Evolutionary conservation across 92 coral and sea anemone genomes (phyloP).

Genomic region (Siderastrea siderea): DNA sequence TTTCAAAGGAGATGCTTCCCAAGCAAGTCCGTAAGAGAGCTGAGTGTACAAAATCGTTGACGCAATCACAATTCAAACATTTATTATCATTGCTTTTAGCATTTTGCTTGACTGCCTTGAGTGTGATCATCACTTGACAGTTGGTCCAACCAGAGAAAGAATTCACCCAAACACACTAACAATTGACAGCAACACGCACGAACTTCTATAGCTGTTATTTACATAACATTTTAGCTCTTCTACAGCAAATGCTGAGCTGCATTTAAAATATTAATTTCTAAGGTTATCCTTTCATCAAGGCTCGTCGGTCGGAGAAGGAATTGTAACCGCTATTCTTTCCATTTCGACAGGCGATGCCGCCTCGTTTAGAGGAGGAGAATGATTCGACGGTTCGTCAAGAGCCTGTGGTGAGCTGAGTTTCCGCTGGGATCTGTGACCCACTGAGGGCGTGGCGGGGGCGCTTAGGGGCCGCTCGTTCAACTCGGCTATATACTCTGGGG

Average conservation of each 20-base stretch:
- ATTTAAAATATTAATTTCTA: too few relatives aligned
- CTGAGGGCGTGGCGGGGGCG: slow-evolving; percentile 89
- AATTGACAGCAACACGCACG: not conserved
- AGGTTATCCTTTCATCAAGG: not conserved
- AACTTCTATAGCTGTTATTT: not conserved
- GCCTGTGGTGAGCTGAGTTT: slow-evolving; percentile 41
- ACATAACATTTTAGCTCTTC: not conserved
- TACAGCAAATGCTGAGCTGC: not conserved
- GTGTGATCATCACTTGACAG: not conserved
- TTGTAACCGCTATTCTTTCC: slow-evolving; percentile 79
- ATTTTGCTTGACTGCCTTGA: not conserved
- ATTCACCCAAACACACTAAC: not conserved
- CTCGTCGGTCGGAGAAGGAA: slow-evolving; percentile 78
- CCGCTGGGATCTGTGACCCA: slow-evolving; percentile 35
- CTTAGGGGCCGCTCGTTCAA: slow-evolving; percentile 80
- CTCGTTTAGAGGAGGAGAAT: slow-evolving; percentile 56
- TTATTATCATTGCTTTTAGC: not conserved
- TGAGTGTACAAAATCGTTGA: not conserved
- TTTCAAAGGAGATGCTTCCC: too few relatives aligned
- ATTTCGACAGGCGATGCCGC: slow-evolving; percentile 76
- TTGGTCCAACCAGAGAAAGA: not conserved
- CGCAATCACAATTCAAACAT: not conserved
- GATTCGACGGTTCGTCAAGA: slow-evolving; percentile 29
- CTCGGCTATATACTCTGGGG: slow-evolving; percentile 71
- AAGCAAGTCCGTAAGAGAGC: not conserved